Conservation (phyloP, 2,888 invertebrate genomes). For the Calameuta pallipes region DNA sequence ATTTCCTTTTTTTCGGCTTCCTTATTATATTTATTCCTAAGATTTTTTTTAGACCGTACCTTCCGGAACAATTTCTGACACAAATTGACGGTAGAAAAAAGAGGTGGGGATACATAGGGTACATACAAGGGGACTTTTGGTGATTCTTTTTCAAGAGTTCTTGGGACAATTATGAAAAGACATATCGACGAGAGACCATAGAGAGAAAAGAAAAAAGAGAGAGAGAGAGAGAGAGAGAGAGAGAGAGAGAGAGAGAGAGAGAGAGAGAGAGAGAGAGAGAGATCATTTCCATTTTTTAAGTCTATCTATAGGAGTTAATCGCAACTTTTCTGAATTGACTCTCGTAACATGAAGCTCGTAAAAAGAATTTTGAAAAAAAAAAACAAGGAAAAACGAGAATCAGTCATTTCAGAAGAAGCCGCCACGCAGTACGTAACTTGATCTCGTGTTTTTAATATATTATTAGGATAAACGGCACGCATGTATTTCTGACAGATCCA, state of each 20-base stretch:
- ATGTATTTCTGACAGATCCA: not conserved
- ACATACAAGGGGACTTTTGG: not conserved
- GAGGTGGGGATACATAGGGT: constrained; percentile 1
- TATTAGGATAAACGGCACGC: not conserved
- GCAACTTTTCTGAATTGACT: not conserved
- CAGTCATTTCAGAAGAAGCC: not conserved
- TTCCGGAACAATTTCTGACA: constrained; percentile 52
- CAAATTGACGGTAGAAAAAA: constrained; percentile 23
- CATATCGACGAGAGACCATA: not conserved
- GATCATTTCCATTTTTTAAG: not conserved
- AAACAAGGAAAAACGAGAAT: not conserved
- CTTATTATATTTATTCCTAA: constrained; percentile 39
- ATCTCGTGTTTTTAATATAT: not conserved
- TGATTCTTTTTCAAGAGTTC: not conserved
- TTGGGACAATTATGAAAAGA: not conserved
- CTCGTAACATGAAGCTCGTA: not conserved
- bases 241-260: too few relatives aligned
- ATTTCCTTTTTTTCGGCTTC: constrained; percentile 28
- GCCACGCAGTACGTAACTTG: not conserved
- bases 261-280: not conserved
- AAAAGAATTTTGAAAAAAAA: not conserved
- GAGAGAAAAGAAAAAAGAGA: not conserved
- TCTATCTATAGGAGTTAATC: not conserved
- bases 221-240: not conserved
- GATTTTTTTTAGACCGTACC: constrained; percentile 39